A percentile compares a stretch with the other conserved stretches of the same genome.
Evolutionary conservation across 2,797 vertebrate genomes (phyloP).

Genomic region (Sebastes cheni): DNA sequence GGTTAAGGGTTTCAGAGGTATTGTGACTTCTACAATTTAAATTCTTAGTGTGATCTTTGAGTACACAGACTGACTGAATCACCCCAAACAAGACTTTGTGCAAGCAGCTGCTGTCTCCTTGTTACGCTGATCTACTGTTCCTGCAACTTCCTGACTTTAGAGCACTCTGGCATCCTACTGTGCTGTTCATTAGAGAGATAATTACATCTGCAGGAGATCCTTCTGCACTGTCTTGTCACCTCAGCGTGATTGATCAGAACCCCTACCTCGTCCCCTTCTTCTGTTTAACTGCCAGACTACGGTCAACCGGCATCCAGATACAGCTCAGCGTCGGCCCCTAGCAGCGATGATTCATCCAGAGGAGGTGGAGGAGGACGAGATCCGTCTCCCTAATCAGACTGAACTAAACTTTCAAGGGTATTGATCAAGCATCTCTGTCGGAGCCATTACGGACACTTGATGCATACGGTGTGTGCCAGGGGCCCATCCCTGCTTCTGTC

Average conservation of each 20-base stretch:
- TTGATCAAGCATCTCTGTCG: slow-evolving; percentile 62
- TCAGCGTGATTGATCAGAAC: slow-evolving; percentile 43
- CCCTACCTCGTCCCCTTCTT: slow-evolving; percentile 2
- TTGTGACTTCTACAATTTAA: neutral
- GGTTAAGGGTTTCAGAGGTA: neutral
- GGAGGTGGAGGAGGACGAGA: slow-evolving; percentile 19
- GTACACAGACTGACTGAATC: neutral
- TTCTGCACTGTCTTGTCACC: slow-evolving; percentile 46
- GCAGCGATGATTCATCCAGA: slow-evolving; percentile 48
- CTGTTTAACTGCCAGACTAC: slow-evolving; percentile 9
- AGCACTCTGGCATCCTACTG: slow-evolving; percentile 38
- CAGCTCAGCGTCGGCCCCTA: neutral
- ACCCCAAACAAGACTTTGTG: neutral
- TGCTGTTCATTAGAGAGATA: slow-evolving; percentile 69
- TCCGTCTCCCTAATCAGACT: slow-evolving; percentile 58
- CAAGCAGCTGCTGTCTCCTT: slow-evolving; percentile 39
- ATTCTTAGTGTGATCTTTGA: neutral
- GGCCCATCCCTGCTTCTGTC: slow-evolving; percentile 8
- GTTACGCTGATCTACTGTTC: slow-evolving; percentile 56
- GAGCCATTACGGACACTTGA: slow-evolving; percentile 55
- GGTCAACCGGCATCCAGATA: slow-evolving; percentile 18
- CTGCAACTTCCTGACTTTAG: slow-evolving; percentile 45
- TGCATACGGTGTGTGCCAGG: slow-evolving; percentile 20
- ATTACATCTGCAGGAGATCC: slow-evolving; percentile 72
- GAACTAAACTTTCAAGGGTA: slow-evolving; percentile 66